Base-by-base conservation (phyloP, 2,888 invertebrate species). In the Catocala fraxini region DNA sequence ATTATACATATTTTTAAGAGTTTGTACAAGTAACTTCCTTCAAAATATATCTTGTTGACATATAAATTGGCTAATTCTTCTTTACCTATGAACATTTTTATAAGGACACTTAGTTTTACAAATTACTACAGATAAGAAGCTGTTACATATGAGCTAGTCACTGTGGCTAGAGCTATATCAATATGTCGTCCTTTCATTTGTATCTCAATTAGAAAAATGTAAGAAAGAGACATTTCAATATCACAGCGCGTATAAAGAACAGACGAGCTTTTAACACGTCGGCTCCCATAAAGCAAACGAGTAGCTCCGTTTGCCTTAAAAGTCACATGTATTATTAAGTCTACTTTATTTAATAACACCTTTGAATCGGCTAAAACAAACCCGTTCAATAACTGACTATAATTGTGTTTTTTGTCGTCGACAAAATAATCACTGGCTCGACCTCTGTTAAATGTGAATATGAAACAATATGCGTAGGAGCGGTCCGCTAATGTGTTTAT, bases 401-500 rank as follows among this genome's bases (percentile, higher is more conserved):
- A 76, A 83, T 83, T 82, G 80, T 75, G 65, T 83, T 86, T 83
- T 86, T 85, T 85, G 71, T 70, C 63, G 78, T 73, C 65, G 71
- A 77, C 80, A 73, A 73, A 73, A 78, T 80, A 81, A 87, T 86
- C 79, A 84, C 72, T 72, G 76, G 70, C 75, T 77, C 79, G 87
- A 85, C 86, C 86, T 84, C 77, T 81, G 80, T 79, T 81, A 76
- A 84, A 84, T 78, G 80, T 77, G 79, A 81, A 80, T 80, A 79
- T 78, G 80, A 81, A 84, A 82, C 80, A 81, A 81, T 77, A 78
- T 75, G 82, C 79, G 85, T 85, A 83, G 83, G 84, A 80, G 82
- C 74, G 54, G 61, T 61, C 65, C 58, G 63, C 80, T 89, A 89
- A 90, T 90, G 89, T 80, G 73, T 84, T 88, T 89, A 84, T 91